Percentiles rank a stretch among this genome's conserved stretches.
Conservation (phyloP, 2,113 vertebrate species). For the Toxotes chatareus region DNA sequence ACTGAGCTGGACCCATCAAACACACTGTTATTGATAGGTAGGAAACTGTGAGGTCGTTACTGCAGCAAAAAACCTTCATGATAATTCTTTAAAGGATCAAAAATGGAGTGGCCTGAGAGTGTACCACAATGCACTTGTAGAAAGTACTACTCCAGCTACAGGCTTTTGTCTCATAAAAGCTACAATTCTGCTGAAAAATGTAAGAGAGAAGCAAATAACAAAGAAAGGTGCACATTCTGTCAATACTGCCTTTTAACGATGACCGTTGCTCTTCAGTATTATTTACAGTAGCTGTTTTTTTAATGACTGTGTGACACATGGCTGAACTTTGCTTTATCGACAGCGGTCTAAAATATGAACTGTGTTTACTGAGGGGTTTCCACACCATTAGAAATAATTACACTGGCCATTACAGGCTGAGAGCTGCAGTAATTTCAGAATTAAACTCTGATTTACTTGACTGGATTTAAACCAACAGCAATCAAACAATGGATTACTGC, state of each 20-base stretch:
- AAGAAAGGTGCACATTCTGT: neutral
- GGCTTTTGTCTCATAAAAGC: neutral
- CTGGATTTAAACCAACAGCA: constrained; percentile 55
- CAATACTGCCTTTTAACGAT: neutral
- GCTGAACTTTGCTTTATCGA: constrained; percentile 58
- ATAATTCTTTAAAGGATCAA: constrained; percentile 41
- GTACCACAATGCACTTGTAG: neutral
- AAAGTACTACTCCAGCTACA: neutral
- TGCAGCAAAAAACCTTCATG: constrained; percentile 18
- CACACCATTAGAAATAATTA: constrained; percentile 70
- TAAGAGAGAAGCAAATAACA: neutral
- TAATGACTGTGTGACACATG: constrained; percentile 38
- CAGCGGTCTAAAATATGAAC: constrained; percentile 45
- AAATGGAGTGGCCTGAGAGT: neutral
- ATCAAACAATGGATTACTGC: constrained; percentile 35
- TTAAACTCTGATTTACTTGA: constrained; percentile 48
- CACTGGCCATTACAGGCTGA: constrained; percentile 44
- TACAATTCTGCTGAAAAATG: neutral
- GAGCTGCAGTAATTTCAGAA: constrained; percentile 38
- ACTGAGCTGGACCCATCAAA: constrained; percentile 17
- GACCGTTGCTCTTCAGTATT: neutral
- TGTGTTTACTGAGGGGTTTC: constrained; percentile 61
- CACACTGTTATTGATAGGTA: neutral
- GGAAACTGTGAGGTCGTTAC: constrained; percentile 29
- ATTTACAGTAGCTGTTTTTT: constrained; percentile 45